Percentiles rank a stretch among this genome's conserved stretches.
Conservation (phyloP, 2,888 invertebrate genomes). For the Perizoma flavofasciatum region DNA sequence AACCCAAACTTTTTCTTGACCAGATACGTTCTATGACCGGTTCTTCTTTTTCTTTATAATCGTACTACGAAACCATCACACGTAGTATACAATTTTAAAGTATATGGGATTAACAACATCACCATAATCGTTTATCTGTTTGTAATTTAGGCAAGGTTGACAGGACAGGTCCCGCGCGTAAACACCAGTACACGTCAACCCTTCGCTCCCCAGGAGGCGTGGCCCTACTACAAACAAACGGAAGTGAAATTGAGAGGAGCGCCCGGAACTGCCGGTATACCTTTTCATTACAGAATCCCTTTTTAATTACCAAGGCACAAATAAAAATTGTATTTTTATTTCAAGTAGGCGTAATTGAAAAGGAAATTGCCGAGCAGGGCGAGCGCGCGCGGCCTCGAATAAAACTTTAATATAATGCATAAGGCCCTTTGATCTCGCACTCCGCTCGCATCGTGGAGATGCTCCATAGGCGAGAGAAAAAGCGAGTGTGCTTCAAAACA, state of each 20-base stretch:
- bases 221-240: slow-evolving; percentile 78
- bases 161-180: slow-evolving; percentile 56
- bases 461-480: slow-evolving; percentile 54
- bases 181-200: slow-evolving; percentile 55
- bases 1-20: too few relatives aligned
- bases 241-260: slow-evolving; percentile 82
- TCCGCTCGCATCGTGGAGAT: slow-evolving; percentile 72
- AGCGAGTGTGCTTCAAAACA: slow-evolving; percentile 38
- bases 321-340: slow-evolving; percentile 83
- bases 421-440: slow-evolving; percentile 80
- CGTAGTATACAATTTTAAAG: neutral
- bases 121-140: slow-evolving; percentile 46
- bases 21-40: too few relatives aligned
- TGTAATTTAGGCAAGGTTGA: slow-evolving; percentile 59
- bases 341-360: slow-evolving; percentile 83
- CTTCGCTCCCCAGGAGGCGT: slow-evolving; percentile 76
- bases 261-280: slow-evolving; percentile 80
- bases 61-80: too few relatives aligned
- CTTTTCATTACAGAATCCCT: slow-evolving; percentile 83
- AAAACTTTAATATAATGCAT: slow-evolving; percentile 83
- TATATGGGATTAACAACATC: slow-evolving; percentile 23
- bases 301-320: slow-evolving; percentile 82
- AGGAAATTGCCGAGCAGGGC: slow-evolving; percentile 77
- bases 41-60: too few relatives aligned
- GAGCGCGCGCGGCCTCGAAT: slow-evolving; percentile 70